These are phyloP conservation scores for Notolepis coatsorum DNA, from an alignment of 2,797 vertebrate species.

Conservation along the genomic window DNA sequence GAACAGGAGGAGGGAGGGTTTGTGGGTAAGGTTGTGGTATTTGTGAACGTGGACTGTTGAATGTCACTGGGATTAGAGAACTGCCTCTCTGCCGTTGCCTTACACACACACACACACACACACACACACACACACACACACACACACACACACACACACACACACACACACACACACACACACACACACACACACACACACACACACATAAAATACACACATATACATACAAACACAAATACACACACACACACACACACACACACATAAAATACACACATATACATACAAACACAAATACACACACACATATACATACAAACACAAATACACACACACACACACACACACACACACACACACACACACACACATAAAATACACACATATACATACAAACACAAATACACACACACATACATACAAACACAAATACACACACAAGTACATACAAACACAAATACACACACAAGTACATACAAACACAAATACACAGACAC, in stretches of 20 bases:
- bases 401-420: conserved; percentile 21
- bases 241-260: conserved; percentile 20
- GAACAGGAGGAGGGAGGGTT: not conserved
- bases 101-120: conserved; percentile 22
- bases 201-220: conserved; percentile 1
- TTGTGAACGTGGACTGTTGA: not conserved
- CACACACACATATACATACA: not conserved
- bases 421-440: no score
- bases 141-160: conserved; percentile 26
- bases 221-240: not conserved
- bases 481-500: no score
- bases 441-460: no score
- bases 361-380: conserved; percentile 19
- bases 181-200: not conserved
- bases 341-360: conserved; percentile 3
- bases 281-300: not conserved
- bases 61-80: conserved; percentile 22
- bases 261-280: conserved; percentile 21
- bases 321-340: not conserved
- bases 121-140: conserved; percentile 28
- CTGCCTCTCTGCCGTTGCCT: not conserved
- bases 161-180: conserved; percentile 22
- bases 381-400: conserved; percentile 33
- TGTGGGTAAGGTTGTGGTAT: conserved; percentile 1
- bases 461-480: no score